A percentile compares a stretch with the other conserved stretches of the same genome.
Evolutionary conservation across 2,888 invertebrate species (phyloP).

Genomic region (Scrobipalpa atriplicella): DNA sequence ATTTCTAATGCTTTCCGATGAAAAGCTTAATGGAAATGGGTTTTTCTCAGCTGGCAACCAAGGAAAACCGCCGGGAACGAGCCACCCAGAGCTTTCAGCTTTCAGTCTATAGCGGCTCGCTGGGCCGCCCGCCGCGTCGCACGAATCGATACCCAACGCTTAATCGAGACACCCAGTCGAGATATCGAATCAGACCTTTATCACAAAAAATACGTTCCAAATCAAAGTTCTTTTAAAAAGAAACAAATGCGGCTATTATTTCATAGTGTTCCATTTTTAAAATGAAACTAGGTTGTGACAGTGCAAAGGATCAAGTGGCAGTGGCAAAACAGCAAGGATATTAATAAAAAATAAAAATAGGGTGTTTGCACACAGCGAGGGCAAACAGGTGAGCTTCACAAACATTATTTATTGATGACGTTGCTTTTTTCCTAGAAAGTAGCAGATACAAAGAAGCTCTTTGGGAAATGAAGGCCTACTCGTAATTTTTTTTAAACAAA

Average conservation of each 20-base stretch:
- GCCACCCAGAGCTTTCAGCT: conserved; percentile 42
- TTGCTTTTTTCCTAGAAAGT: conserved; percentile 32
- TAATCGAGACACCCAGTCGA: not conserved
- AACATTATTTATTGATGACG: conserved; percentile 49
- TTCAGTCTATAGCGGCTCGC: conserved; percentile 69
- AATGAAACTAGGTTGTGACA: conserved; percentile 52
- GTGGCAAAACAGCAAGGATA: conserved; percentile 50
- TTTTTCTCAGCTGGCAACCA: conserved; percentile 55
- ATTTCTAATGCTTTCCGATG: conserved; percentile 10
- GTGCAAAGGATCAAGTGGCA: conserved; percentile 46
- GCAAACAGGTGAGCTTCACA: conserved; percentile 48
- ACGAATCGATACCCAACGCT: conserved; percentile 26
- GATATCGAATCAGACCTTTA: conserved; percentile 41
- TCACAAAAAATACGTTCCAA: conserved; percentile 27
- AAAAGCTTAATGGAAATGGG: conserved; percentile 39
- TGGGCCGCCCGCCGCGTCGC: conserved; percentile 40
- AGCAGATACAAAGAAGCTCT: conserved; percentile 21
- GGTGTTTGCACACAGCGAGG: conserved; percentile 41
- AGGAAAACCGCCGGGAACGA: conserved; percentile 59
- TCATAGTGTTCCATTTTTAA: conserved; percentile 38
- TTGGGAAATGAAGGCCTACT: conserved; percentile 19
- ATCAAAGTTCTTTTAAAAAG: not conserved
- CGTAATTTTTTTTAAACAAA: conserved; percentile 12
- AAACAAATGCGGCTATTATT: not conserved
- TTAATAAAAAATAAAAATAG: conserved; percentile 49